A percentile compares a stretch with the other conserved stretches of the same genome.
These are phyloP conservation scores for Acleris cristana DNA, from an alignment of 2,888 invertebrate genomes.

Conservation along the genomic window DNA sequence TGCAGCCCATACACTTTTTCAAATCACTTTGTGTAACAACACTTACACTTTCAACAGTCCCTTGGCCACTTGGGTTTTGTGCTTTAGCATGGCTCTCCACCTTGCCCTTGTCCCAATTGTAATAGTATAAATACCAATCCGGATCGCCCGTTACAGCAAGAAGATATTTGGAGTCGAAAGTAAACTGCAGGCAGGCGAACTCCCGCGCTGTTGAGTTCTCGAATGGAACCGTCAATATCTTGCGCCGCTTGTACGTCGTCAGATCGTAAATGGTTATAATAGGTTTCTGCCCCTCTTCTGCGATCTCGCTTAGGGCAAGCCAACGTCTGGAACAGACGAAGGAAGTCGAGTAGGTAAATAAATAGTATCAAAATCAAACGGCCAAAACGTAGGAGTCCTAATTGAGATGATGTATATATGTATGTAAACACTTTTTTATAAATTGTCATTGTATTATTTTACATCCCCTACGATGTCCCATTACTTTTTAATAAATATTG, in stretches of 20 bases:
- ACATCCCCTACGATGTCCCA: no score
- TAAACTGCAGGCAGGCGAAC: constrained; percentile 90
- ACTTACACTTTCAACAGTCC: constrained; percentile 82
- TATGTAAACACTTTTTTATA: no score
- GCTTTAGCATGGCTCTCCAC: constrained; percentile 90
- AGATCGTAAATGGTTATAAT: constrained; percentile 89
- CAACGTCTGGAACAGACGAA: constrained; percentile 78
- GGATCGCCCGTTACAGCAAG: constrained; percentile 92
- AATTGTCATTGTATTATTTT: no score
- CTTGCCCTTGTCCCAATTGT: constrained; percentile 92
- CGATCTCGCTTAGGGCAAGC: constrained; percentile 85
- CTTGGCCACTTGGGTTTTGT: constrained; percentile 87
- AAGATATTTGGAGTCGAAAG: constrained; percentile 91
- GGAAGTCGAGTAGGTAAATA: no score
- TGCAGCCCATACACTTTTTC: no score
- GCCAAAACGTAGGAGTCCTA: no score
- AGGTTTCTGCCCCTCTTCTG: constrained; percentile 86
- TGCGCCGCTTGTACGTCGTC: constrained; percentile 87
- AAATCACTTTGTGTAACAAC: not conserved
- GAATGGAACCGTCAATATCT: constrained; percentile 86
- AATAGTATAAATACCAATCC: constrained; percentile 91
- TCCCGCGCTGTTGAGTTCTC: constrained; percentile 84
- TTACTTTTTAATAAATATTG: no score
- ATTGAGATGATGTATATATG: no score
- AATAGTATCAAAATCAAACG: no score